Evolutionary conservation across 2,888 invertebrate genomes (phyloP).

Genomic region (Polymixis flavicincta): DNA sequence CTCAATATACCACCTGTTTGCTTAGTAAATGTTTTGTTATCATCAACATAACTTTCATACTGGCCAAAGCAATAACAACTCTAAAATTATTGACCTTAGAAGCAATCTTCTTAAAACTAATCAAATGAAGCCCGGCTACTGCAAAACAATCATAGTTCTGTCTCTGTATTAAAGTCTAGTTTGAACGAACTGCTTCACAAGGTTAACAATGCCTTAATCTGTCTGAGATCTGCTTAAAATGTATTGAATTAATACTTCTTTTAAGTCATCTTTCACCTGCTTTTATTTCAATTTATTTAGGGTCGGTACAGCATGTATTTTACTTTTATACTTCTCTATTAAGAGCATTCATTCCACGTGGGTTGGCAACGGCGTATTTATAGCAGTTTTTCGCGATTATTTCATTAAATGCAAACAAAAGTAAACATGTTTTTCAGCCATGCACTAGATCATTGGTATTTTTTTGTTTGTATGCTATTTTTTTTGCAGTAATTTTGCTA

Average conservation of each 20-base stretch:
- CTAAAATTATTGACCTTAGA: not conserved
- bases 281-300: too few species aligned
- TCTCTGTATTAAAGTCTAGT: not conserved
- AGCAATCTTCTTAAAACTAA: not conserved
- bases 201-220: not conserved
- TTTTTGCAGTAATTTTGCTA: too few species aligned
- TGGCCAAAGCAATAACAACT: not conserved
- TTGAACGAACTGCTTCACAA: not conserved
- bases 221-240: not conserved
- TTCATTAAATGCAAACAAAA: too few species aligned
- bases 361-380: too few species aligned
- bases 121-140: not conserved
- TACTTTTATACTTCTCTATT: too few species aligned
- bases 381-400: too few species aligned
- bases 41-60: not conserved
- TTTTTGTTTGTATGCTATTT: too few species aligned
- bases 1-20: not conserved
- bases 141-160: slow-evolving; percentile 5
- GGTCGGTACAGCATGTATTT: too few species aligned
- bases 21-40: not conserved
- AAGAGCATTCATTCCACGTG: too few species aligned
- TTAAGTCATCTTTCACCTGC: too few species aligned
- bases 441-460: too few species aligned
- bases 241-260: not conserved
- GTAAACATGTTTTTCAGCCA: too few species aligned